Base-by-base conservation (phyloP, 2,113 vertebrate genomes). In the Turdus rufiventris region DNA sequence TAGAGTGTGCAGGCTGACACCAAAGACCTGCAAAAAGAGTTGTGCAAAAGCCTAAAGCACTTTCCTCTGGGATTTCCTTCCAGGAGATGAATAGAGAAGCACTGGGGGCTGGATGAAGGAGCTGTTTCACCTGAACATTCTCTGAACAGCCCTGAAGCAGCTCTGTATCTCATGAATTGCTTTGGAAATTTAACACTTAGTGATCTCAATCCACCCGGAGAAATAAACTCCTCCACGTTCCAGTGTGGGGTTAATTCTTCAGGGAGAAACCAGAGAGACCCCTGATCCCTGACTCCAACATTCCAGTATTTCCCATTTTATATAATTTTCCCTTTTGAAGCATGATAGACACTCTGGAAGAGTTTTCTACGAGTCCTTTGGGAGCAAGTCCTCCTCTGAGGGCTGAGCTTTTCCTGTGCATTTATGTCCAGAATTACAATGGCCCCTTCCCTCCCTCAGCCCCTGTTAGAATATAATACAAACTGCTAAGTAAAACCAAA, bases 331-430 rank as follows among this genome's bases (percentile, higher is more conserved):
- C 34, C 4, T 77, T 79, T 31, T 28, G 33, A 58, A 66, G 12
- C 0, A 0, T 10, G 20, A 10, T n/a, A 34, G 31, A 34, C 3
- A 0, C 8, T 50, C 31, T 47, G 63, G 29, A 67, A 60, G 21
- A 29, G 20, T 45, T 3, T 0, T 73, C 43, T 29, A 1, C 1
- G 40, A 40, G 12, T 81, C 12, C 45, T 87, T 75, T 20, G 65
- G n/a, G 58, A 62, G 36, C 8, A 72, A 16, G 6, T 24, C 2
- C 24, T 47, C 4, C 19, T 78, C 9, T 63, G 15, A 65, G 23
- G 5, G 7, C 42, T 68, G 31, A 80, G 23, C 26, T 58, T 82
- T 71, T 33, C 43, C 18, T 76, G n/a, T 42, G 36, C 36, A 3
- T 74, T 83, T 77, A 5, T 2, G 6, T 38, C 68, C 66, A 75